Conservation (phyloP, 2,113 vertebrate species). For the Gymnobelideus leadbeateri region DNA sequence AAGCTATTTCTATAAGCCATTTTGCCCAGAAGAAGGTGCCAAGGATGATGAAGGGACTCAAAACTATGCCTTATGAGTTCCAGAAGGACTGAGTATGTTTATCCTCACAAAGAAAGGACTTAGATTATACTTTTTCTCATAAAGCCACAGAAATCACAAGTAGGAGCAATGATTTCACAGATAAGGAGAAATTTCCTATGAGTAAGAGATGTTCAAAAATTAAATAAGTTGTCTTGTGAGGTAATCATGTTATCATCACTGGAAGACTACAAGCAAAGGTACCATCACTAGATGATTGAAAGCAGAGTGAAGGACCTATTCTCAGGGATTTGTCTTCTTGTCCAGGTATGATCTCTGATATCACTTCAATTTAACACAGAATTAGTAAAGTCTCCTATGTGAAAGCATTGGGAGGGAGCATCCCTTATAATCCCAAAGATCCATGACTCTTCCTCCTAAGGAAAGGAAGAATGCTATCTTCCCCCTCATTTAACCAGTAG, state of each 20-base stretch:
- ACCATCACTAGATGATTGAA: background rate
- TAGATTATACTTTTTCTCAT: no score
- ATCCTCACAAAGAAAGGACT: no score
- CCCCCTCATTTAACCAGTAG: conserved; percentile 21
- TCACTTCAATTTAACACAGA: background rate
- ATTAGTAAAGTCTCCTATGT: no score
- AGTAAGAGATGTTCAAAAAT: background rate
- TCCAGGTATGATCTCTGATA: background rate
- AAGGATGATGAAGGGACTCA: no score
- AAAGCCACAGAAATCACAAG: no score
- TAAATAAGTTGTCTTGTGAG: background rate
- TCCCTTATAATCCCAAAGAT: no score
- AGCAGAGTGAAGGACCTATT: background rate
- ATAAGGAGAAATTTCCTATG: background rate
- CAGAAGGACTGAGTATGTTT: no score
- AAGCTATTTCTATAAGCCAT: background rate
- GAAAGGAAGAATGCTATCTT: background rate
- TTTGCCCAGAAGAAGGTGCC: background rate
- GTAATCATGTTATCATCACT: background rate
- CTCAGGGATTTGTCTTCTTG: background rate
- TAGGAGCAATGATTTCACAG: background rate
- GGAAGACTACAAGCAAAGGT: background rate
- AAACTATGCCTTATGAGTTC: no score
- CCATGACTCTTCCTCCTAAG: background rate
- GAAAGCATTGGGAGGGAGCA: no score